phyloP scores from a whole-genome alignment of 1,140 invertebrate species.

The Trachymyrmex septentrionalis region DNA sequence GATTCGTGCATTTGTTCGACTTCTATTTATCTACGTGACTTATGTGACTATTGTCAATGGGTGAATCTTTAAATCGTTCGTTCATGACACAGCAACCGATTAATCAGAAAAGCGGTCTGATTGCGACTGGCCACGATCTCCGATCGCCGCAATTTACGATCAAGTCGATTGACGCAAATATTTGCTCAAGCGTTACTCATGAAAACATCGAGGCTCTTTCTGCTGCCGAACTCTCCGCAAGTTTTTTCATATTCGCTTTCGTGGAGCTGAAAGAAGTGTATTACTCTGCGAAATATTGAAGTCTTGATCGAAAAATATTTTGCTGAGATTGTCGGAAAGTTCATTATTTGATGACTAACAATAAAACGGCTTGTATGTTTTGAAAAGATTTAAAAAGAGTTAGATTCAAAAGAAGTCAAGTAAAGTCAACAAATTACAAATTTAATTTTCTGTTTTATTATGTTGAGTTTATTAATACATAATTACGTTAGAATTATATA shows the following conservation, averaged over 20 bases:
- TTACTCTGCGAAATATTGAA: constrained; percentile 17
- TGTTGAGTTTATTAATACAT: background rate
- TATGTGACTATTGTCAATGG: background rate
- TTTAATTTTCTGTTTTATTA: background rate
- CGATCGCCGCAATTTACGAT: constrained; percentile 36
- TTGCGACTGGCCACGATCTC: constrained; percentile 5
- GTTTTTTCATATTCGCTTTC: constrained; percentile 3
- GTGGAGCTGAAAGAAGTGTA: background rate
- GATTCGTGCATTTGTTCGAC: background rate
- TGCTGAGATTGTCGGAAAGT: background rate
- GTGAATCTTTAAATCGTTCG: constrained; percentile 8
- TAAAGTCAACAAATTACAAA: background rate
- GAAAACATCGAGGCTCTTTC: constrained; percentile 27
- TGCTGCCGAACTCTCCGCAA: background rate
- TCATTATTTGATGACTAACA: constrained; percentile 4
- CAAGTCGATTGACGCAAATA: constrained; percentile 29
- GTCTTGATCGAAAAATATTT: background rate
- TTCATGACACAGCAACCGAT: background rate
- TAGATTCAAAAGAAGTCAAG: background rate
- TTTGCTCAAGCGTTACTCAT: constrained; percentile 42
- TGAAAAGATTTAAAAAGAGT: background rate
- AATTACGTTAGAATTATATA: background rate
- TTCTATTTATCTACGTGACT: background rate
- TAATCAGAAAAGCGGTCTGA: constrained; percentile 32
- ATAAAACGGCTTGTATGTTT: background rate